phyloP scores from a whole-genome alignment of 30 jellyfish, hydroid and myxozoan species.

The Nemopilema nomurai region DNA sequence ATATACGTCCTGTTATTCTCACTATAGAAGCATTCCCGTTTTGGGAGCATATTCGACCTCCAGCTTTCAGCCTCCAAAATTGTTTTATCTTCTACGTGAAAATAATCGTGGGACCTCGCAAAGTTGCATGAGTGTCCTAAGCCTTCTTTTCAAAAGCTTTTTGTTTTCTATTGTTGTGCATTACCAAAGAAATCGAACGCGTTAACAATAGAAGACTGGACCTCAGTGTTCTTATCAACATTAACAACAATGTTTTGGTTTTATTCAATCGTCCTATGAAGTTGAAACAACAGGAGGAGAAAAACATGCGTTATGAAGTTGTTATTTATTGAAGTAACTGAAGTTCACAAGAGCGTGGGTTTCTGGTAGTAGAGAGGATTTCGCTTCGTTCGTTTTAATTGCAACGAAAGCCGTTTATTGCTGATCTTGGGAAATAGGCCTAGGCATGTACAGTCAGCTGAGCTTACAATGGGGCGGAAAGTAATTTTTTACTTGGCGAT shows the following conservation, averaged over 20 bases:
- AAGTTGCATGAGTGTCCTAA: not conserved
- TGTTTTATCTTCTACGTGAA: too few relatives aligned
- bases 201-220: slow-evolving; percentile 50
- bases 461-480: not conserved
- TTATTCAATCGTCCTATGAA: not conserved
- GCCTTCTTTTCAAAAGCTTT: not conserved
- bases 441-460: not conserved
- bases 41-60: too few relatives aligned
- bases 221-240: slow-evolving; percentile 47
- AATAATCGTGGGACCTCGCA: not conserved
- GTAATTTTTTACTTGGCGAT: not conserved
- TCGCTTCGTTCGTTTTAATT: not conserved
- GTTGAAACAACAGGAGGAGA: not conserved
- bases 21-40: too few relatives aligned
- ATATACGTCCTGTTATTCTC: too few relatives aligned
- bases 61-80: too few relatives aligned
- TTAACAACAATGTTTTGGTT: slow-evolving; percentile 20
- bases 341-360: not conserved
- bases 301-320: not conserved
- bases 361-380: not conserved
- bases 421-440: not conserved
- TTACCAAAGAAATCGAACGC: slow-evolving; percentile 13
- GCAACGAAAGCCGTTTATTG: not conserved
- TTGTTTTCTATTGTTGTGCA: slow-evolving; percentile 9
- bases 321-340: not conserved